Percentiles rank a stretch among this genome's conserved stretches.
Conservation (phyloP, 2,797 vertebrate species). For the Sarcophilus harrisii region DNA sequence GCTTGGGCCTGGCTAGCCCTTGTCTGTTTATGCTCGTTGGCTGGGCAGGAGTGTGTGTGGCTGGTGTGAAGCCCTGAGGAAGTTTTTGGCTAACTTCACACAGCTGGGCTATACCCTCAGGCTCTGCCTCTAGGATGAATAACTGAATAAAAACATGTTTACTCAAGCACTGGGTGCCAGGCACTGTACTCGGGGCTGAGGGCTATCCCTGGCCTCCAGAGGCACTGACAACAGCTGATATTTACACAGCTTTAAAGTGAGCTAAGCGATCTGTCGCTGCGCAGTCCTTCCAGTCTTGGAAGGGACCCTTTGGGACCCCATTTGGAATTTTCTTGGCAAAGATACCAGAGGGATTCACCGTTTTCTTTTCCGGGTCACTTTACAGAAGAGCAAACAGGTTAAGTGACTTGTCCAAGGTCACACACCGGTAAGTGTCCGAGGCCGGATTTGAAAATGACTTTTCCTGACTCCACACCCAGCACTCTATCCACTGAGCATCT, state of each 20-base stretch:
- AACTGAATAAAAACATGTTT: not conserved
- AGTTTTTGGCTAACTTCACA: not conserved
- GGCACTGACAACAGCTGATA: not conserved
- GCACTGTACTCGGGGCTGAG: not conserved
- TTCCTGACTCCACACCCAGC: not conserved
- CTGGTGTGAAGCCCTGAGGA: rapidly evolving
- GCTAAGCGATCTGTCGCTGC: not conserved
- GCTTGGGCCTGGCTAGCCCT: not conserved
- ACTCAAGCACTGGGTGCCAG: not conserved
- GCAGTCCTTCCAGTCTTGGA: not conserved
- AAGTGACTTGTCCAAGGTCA: not conserved
- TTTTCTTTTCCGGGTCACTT: not conserved
- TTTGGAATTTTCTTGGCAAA: not conserved
- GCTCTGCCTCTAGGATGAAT: not conserved
- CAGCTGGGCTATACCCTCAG: not conserved
- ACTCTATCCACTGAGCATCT: not conserved
- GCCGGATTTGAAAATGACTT: not conserved
- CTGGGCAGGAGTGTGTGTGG: not conserved
- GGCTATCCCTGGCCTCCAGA: not conserved
- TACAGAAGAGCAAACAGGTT: not conserved
- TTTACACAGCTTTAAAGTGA: not conserved
- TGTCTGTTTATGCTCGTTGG: not conserved
- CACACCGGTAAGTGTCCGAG: not conserved
- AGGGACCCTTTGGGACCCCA: not conserved
- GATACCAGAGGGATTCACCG: not conserved